These are phyloP conservation scores for Leptodactylus fallax DNA, from an alignment of 2,797 vertebrate genomes.

Conservation along the genomic window DNA sequence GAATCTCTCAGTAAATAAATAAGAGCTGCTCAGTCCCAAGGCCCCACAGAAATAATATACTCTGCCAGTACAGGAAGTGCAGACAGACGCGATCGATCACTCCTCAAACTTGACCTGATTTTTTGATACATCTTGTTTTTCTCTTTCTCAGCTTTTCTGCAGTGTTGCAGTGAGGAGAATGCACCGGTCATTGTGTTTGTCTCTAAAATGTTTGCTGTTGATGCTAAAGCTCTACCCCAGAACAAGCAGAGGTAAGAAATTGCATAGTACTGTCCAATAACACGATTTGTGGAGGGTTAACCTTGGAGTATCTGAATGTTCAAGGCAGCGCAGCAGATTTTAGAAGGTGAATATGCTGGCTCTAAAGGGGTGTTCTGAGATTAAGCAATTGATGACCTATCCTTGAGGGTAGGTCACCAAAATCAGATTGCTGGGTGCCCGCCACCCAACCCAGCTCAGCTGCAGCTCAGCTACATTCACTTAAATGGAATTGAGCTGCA, in stretches of 20 bases:
- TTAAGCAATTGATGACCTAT: no score
- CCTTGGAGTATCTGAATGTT: neutral
- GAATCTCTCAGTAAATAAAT: slow-evolving; percentile 43
- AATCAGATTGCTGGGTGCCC: no score
- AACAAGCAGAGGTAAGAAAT: slow-evolving; percentile 87
- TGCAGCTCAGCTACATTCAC: no score
- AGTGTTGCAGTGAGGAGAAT: slow-evolving; percentile 83
- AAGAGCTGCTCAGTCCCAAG: neutral
- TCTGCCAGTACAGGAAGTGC: slow-evolving; percentile 36
- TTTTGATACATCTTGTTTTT: slow-evolving; percentile 60
- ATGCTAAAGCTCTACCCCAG: slow-evolving; percentile 85
- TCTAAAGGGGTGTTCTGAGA: no score
- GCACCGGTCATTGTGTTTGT: slow-evolving; percentile 92
- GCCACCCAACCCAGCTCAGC: no score
- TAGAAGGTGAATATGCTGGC: neutral
- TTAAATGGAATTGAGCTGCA: no score
- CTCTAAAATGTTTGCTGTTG: slow-evolving; percentile 96
- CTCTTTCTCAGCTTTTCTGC: slow-evolving; percentile 83
- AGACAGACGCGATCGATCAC: slow-evolving; percentile 41
- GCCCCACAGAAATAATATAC: slow-evolving; percentile 40
- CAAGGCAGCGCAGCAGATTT: neutral
- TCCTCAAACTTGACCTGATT: slow-evolving; percentile 46
- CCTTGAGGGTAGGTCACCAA: no score
- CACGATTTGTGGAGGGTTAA: neutral
- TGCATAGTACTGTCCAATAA: neutral